Conservation (phyloP, 1,140 invertebrate species). For the Lepidotrigona ventralis region DNA sequence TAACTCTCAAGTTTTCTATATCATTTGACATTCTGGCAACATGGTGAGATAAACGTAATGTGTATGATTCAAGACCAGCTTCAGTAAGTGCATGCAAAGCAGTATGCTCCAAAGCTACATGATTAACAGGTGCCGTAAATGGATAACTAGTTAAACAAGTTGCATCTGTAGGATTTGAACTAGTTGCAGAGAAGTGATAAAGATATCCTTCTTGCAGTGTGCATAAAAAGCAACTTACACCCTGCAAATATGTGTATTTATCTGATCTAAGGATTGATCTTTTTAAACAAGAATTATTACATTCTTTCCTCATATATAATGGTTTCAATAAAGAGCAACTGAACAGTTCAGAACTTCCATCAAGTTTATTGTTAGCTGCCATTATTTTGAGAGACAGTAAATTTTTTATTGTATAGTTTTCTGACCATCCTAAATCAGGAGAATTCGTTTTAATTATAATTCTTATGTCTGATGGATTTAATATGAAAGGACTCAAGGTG, state of each 20-base stretch:
- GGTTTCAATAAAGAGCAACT: constrained; percentile 74
- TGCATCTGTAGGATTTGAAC: constrained; percentile 58
- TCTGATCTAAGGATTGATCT: constrained; percentile 75
- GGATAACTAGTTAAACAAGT: constrained; percentile 81
- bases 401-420: constrained; percentile 74
- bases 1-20: constrained; percentile 69
- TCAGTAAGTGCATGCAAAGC: constrained; percentile 88
- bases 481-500: constrained; percentile 70
- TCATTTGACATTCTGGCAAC: constrained; percentile 73
- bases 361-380: constrained; percentile 52
- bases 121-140: constrained; percentile 86
- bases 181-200: constrained; percentile 80
- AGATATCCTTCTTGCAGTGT: constrained; percentile 83
- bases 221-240: constrained; percentile 79
- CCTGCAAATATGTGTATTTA: constrained; percentile 73
- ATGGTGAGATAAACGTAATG: constrained; percentile 84
- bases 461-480: constrained; percentile 72
- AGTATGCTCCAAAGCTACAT: constrained; percentile 84
- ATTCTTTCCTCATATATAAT: constrained; percentile 72
- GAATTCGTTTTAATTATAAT: constrained; percentile 76
- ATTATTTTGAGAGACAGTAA: constrained; percentile 73
- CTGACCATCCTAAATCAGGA: constrained; percentile 76
- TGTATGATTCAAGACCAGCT: constrained; percentile 89
- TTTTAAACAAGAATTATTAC: constrained; percentile 66
- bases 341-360: constrained; percentile 71